phyloP scores from a whole-genome alignment of 1,140 invertebrate genomes.

The Hyphantria cunea region DNA sequence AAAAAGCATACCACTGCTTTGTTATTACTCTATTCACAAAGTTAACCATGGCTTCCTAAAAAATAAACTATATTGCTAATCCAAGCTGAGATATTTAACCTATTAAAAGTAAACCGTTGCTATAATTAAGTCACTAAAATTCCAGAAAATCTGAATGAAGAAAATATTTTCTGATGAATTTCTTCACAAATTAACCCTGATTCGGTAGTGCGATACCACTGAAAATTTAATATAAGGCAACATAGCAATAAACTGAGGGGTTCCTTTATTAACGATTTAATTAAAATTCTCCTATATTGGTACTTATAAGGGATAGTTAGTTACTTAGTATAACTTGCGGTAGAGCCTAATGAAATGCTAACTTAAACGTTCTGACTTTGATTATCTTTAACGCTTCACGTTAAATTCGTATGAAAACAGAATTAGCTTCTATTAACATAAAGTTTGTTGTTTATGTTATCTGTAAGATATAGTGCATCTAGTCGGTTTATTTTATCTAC shows the following conservation, averaged over 20 bases:
- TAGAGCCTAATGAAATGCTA: neutral
- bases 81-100: neutral
- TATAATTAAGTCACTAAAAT: conserved; percentile 4
- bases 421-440: no score
- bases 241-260: conserved; percentile 5
- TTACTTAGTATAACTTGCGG: conserved; percentile 1
- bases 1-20: no score
- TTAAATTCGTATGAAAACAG: no score
- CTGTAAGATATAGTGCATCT: no score
- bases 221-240: conserved; percentile 29
- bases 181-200: conserved; percentile 20
- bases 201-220: conserved; percentile 2
- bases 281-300: conserved; percentile 29
- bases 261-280: conserved; percentile 29
- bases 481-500: no score
- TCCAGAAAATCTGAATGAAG: neutral
- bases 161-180: neutral
- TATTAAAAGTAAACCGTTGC: conserved; percentile 1
- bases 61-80: no score
- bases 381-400: neutral
- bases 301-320: neutral
- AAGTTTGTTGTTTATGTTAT: no score
- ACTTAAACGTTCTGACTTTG: neutral
- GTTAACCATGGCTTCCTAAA: no score
- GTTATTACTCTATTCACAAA: no score